A percentile compares a stretch with the other conserved stretches of the same genome.
phyloP scores from a whole-genome alignment of 1,140 invertebrate genomes.

The Onthophagus taurus region DNA sequence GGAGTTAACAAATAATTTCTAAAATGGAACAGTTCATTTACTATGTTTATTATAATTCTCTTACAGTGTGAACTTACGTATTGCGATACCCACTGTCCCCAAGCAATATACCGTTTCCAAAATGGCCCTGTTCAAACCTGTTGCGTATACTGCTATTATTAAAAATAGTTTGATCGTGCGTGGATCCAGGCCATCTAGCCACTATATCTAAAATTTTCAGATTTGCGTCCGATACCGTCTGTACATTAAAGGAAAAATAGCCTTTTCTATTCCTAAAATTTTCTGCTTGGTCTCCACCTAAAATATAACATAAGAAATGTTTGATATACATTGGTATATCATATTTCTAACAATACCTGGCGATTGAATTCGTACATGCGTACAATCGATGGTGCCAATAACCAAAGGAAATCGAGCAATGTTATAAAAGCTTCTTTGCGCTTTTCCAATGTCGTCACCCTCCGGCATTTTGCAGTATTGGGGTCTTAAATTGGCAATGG shows the following conservation, averaged over 20 bases:
- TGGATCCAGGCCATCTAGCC: conserved; percentile 33
- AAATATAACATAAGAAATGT: no score
- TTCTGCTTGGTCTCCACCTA: conserved; percentile 25
- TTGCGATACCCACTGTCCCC: conserved; percentile 28
- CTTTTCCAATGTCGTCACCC: background rate
- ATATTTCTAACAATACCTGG: conserved; percentile 11
- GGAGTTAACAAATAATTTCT: no score
- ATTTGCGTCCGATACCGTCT: conserved; percentile 34
- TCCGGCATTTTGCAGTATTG: background rate
- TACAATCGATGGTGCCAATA: conserved; percentile 33
- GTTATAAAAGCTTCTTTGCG: conserved; percentile 18
- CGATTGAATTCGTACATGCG: conserved; percentile 23
- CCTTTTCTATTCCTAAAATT: conserved; percentile 36
- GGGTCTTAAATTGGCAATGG: conserved; percentile 14
- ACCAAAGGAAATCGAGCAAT: conserved; percentile 26
- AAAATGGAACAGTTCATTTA: no score
- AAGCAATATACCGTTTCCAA: conserved; percentile 18
- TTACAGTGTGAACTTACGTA: no score
- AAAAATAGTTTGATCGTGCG: conserved; percentile 35
- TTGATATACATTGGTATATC: no score
- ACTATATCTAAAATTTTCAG: conserved; percentile 35
- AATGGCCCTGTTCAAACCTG: conserved; percentile 20
- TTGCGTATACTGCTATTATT: conserved; percentile 18
- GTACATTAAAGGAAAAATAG: conserved; percentile 38
- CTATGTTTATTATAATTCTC: no score